These are phyloP conservation scores for Anomalospiza imberbis DNA, from an alignment of 2,797 vertebrate species.

Conservation along the genomic window DNA sequence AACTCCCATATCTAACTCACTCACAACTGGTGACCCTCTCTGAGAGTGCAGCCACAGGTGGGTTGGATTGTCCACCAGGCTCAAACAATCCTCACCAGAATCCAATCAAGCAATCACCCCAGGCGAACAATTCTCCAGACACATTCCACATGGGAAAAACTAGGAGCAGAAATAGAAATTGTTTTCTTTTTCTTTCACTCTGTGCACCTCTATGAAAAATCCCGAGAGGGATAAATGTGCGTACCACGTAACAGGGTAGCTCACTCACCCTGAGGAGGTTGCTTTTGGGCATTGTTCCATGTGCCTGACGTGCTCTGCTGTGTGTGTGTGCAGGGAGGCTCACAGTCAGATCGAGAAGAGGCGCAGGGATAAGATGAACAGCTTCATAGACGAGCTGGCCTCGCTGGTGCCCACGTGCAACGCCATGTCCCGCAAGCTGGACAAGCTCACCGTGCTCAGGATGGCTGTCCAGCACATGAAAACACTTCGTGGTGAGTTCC, in stretches of 20 bases:
- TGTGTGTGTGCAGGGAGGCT: conserved; percentile 83
- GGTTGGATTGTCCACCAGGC: no score
- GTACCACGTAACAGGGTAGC: not conserved
- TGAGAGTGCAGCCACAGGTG: no score
- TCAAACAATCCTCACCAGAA: no score
- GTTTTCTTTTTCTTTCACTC: no score
- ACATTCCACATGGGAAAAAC: no score
- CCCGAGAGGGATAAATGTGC: no score
- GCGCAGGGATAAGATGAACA: conserved; percentile 97
- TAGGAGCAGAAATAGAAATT: no score
- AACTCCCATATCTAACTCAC: no score
- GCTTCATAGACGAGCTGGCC: conserved; percentile 96
- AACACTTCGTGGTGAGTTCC: conserved; percentile 88
- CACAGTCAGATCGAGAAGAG: conserved; percentile 98
- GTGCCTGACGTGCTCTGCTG: not conserved
- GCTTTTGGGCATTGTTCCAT: not conserved
- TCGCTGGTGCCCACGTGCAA: conserved; percentile 96
- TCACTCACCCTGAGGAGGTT: not conserved
- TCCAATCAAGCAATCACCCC: no score
- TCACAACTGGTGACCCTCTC: no score
- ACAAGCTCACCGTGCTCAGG: conserved; percentile 94
- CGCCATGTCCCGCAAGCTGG: conserved; percentile 96
- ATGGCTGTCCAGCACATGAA: conserved; percentile 99
- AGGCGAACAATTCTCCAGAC: no score
- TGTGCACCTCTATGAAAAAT: no score